Percentiles rank a stretch among this genome's conserved stretches.
Evolutionary conservation across 1,140 invertebrate species (phyloP).

Genomic region (Lepidostoma basale): DNA sequence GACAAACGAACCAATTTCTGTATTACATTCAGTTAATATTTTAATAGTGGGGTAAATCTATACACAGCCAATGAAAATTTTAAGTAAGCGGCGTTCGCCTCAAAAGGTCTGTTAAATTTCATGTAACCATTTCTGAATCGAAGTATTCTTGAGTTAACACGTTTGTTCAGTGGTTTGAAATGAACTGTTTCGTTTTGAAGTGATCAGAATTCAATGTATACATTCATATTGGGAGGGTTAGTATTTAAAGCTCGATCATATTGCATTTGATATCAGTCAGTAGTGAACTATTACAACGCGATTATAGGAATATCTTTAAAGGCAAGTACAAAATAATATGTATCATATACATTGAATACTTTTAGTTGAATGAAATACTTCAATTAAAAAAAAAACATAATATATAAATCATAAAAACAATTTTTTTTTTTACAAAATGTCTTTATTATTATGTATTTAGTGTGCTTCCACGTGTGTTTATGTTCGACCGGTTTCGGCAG

Average conservation of each 20-base stretch:
- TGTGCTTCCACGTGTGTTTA: background rate
- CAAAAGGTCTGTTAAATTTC: background rate
- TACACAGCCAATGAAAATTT: background rate
- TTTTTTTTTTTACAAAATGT: background rate
- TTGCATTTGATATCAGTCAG: slow-evolving; percentile 8
- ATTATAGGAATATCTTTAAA: background rate
- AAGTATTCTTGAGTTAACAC: background rate
- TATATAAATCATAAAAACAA: background rate
- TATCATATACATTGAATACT: background rate
- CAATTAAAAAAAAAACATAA: background rate
- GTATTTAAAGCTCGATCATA: slow-evolving; percentile 2
- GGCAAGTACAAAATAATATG: background rate
- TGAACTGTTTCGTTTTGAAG: background rate
- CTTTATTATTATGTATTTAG: background rate
- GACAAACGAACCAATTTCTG: no score
- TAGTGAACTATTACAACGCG: background rate
- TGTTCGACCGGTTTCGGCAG: no score
- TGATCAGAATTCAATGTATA: background rate
- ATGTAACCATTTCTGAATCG: background rate
- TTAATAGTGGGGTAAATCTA: slow-evolving; percentile 11
- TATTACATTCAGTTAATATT: no score
- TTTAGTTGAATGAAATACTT: background rate
- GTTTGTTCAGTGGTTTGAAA: background rate
- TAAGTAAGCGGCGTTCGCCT: background rate
- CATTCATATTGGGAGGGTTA: background rate